phyloP scores from a whole-genome alignment of 2,113 vertebrate genomes.

The Tragulus kanchil region DNA sequence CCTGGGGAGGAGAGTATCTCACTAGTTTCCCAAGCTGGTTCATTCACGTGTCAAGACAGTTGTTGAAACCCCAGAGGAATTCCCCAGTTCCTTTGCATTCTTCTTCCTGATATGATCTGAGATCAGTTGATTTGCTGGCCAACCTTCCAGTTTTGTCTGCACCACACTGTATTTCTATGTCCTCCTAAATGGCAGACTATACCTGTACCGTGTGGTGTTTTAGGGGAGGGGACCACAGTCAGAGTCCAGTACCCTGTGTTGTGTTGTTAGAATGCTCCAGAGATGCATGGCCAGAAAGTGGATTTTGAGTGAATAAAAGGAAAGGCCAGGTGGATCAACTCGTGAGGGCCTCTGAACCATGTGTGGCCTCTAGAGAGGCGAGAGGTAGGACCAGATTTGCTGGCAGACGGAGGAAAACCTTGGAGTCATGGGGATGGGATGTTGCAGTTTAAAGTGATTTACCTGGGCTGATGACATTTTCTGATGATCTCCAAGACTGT shows the following conservation, averaged over 20 bases:
- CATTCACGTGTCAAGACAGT: conserved; percentile 3
- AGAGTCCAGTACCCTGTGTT: background rate
- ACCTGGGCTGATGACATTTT: background rate
- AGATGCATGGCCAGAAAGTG: background rate
- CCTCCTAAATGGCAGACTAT: background rate
- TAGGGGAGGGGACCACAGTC: background rate
- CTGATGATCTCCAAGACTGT: background rate
- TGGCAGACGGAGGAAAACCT: background rate
- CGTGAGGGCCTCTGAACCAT: background rate
- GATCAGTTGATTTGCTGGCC: background rate
- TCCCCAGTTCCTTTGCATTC: background rate
- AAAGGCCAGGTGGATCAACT: background rate
- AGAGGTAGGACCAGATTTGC: background rate
- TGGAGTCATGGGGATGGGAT: background rate
- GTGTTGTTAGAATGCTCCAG: background rate
- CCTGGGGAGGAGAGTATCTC: background rate
- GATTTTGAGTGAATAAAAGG: background rate
- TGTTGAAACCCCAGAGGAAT: conserved; percentile 4
- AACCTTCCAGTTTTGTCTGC: background rate
- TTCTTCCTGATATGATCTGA: background rate
- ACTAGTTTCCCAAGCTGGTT: conserved; percentile 36
- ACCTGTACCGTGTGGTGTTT: background rate
- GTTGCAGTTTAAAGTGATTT: background rate
- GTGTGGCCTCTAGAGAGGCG: background rate
- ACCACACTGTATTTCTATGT: background rate